Base-by-base conservation (phyloP, 2,888 invertebrate species). In the Zygogramma bicolorata region DNA sequence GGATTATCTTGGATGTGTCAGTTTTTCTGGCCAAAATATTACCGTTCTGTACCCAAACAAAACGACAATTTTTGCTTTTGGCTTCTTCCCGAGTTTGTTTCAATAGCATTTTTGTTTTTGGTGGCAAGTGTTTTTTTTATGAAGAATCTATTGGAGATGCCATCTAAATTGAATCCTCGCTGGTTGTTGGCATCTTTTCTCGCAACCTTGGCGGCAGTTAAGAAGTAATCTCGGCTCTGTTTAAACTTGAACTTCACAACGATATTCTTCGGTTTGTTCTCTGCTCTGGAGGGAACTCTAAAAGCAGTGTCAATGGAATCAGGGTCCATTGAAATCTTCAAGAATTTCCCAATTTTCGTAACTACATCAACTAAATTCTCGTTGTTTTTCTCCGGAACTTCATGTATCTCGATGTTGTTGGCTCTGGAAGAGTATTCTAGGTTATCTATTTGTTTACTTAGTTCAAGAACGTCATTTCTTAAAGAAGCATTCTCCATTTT, bases 21-120 rank as follows among this genome's bases (percentile, higher is more conserved):
- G 40, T 29, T 57, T 63, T 15, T 18, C 72, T 57, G 4, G 63
- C 46, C 10, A 69, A 40, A 10, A 73, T 61, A 58, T 68, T 63
- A n/a, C 65, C 73, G 29, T 73, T 68, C 42, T 68, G 69, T 40
- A 68, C 62, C 65, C 69, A 73, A 20, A 65, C 69, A 65, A 68
- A 73, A 22, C 70, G 70, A 38, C 57, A 73, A 65, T 57, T 40
- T 42, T 60, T 65, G 25, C 29, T 40, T 38, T 46, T 62, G n/a
- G 73, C 73, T 6, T 25, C 40, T 3, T 69, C 59, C n/a, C 65
- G 62, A 5, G 60, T 53, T 42, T 63, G 63, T 31, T 65, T 73
- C 25, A 70, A 40, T 6, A 70, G 18, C 46, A 61, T 29, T 58
- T 73, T 65, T 15, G 70, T n/a, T n/a, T n/a, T n/a, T n/a, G n/a